Conservation (phyloP, 2,888 invertebrate species). For the Cryptus armator region DNA sequence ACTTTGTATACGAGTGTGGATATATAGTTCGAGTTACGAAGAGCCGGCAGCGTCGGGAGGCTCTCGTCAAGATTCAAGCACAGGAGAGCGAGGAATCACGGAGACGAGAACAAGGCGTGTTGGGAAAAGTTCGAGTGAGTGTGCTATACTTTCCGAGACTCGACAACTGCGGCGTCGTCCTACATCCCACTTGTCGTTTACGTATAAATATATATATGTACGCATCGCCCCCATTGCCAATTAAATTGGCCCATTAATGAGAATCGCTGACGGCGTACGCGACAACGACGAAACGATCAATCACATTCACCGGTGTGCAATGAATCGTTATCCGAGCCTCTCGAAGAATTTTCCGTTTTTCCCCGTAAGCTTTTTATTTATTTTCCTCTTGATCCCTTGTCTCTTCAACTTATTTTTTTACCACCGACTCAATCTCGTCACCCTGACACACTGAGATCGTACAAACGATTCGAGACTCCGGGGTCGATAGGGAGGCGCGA, state of each 20-base stretch:
- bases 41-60: slow-evolving; percentile 14
- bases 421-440: slow-evolving; percentile 10
- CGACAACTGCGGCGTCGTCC: not conserved
- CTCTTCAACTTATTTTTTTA: not conserved
- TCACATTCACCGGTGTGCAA: slow-evolving; percentile 51
- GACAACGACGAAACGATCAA: slow-evolving; percentile 42
- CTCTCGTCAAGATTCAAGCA: slow-evolving; percentile 27
- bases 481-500: slow-evolving; percentile 1
- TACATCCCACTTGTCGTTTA: slow-evolving; percentile 16
- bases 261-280: slow-evolving; percentile 37
- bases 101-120: slow-evolving; percentile 20
- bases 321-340: slow-evolving; percentile 50
- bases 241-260: slow-evolving; percentile 64
- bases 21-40: not conserved
- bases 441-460: slow-evolving; percentile 16
- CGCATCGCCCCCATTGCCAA: slow-evolving; percentile 44
- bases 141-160: not conserved
- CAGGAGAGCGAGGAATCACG: slow-evolving; percentile 31
- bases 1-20: slow-evolving; percentile 42
- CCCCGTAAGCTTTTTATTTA: not conserved
- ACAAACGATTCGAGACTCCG: not conserved
- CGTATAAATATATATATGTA: not conserved
- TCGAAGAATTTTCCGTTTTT: slow-evolving; percentile 36
- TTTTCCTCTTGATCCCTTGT: slow-evolving; percentile 7
- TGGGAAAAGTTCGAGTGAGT: slow-evolving; percentile 11